Evolutionary conservation across 1,140 invertebrate genomes (phyloP), one percentile per base, ranked within the genome.

Genomic region (Drosophila tsacasi): DNA sequence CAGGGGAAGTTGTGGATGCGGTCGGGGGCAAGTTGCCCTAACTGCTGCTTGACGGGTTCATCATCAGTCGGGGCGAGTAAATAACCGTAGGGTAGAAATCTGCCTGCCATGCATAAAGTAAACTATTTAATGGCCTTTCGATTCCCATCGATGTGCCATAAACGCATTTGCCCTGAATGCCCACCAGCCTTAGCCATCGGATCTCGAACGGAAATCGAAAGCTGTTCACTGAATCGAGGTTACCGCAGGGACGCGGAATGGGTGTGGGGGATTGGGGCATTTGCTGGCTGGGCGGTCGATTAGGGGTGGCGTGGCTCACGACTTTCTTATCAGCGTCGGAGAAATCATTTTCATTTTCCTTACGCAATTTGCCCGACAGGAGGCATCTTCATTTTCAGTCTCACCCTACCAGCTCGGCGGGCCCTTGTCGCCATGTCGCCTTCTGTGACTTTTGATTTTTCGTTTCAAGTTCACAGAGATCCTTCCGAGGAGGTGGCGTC

Each of bases 71-170:
- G 47, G 49, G 19, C 55, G 79, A 90, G 76, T 85, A 84, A 89
- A 89, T 90, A 89, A 84, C 85, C 79, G 52, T 74, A 76, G 81
- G 85, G 84, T 55, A 65, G 37, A 75, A 84, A 89, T 90, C 81
- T 81, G 84, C 81, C 74, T 84, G 84, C 82, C 79, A 90, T 79
- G 86, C 85, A 89, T 89, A 89, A 89, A 90, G 79, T 90, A 79
- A 89, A 89, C 85, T 90, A 89, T 89, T 90, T 89, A 89, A 89
- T 89, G 85, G 85, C 67, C 86, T 90, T 90, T 89, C 65, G 71
- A 86, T 81, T 81, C 85, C 49, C 76, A 81, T 78, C 76, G 54
- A 72, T 60, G 76, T 73, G 76, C 76, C 76, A 79, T 79, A 79
- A 79, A 79, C 76, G 76, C 76, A 64, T 79, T 79, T 79, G 40